Evolutionary conservation across 2,797 vertebrate species (phyloP), one percentile per base, ranked within the genome.

Genomic region (Champsocephalus esox): DNA sequence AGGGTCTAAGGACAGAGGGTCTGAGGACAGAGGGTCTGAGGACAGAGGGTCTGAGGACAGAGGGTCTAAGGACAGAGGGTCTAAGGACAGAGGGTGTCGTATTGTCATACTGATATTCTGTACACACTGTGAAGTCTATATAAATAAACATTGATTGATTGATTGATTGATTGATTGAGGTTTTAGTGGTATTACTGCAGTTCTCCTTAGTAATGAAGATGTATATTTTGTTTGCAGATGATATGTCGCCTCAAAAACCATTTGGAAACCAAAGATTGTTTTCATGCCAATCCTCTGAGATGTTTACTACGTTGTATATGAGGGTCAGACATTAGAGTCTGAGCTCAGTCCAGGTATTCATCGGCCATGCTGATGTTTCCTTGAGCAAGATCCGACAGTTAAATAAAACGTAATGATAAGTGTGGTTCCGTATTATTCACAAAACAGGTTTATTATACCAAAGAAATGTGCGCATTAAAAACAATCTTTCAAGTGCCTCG

Each of bases 381-480:
- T 50, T 65, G 28, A 69, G 57, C 21, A 51, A 52, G 46, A 59
- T 9, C 12, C 4, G 67, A 38, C 24, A 28, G 24, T 28, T 28
- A 28, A 28, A 28, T 28, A 28, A 28, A 28, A 28, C 28, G 1
- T 28, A 5, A 28, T 28, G 5, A 5, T 4, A 38, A 38, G 8
- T 16, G 17, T 6, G 16, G 55, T 41, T 43, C 55, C 0, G 21
- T 16, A 65, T 66, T 64, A 67, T 69, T 66, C 55, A 67, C 14
- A 56, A 67, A 74, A 51, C 17, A 45, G 12, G 3, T 54, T 60
- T 28, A 34, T 50, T 57, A 24, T 70, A n/a, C 45, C 34, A 59
- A 17, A 46, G 24, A 79, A 67, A 70, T 28, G 13, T 63, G 34
- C 12, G 60, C 10, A 51, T 74, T 58, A 73, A 45, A 59, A 66